phyloP scores from a whole-genome alignment of 2,797 vertebrate species.

The Oreonectes daqikongensis region DNA sequence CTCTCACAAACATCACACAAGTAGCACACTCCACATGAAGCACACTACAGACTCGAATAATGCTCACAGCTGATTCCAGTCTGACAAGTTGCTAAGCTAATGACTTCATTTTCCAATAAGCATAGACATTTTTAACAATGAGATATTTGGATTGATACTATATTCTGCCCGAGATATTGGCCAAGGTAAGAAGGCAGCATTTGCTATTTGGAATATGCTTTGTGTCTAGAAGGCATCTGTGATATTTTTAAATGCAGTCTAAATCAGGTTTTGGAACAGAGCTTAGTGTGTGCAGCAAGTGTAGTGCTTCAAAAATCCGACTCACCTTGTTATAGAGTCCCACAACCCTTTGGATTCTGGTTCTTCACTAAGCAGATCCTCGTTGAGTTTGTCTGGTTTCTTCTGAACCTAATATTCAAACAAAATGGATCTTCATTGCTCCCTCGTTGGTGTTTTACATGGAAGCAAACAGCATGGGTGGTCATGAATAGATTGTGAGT shows the following conservation, averaged over 20 bases:
- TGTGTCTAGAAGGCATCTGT: background rate
- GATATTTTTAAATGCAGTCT: background rate
- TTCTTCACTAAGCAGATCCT: constrained; percentile 86
- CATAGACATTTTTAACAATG: background rate
- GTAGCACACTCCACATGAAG: background rate
- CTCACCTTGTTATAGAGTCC: constrained; percentile 87
- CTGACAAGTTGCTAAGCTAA: background rate
- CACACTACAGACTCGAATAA: background rate
- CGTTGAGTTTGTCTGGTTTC: constrained; percentile 84
- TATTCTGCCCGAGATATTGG: no score
- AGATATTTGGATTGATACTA: background rate
- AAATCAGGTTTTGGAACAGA: background rate
- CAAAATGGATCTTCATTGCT: background rate
- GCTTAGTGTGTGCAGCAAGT: background rate
- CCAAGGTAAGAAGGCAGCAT: background rate
- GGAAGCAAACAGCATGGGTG: background rate
- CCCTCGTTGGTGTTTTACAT: background rate
- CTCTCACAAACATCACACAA: background rate
- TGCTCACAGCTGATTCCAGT: background rate
- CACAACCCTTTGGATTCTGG: constrained; percentile 77
- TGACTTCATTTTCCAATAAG: background rate
- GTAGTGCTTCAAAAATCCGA: constrained; percentile 9
- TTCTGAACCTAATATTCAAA: constrained; percentile 85
- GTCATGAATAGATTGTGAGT: background rate
- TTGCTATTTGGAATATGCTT: background rate